A percentile compares a stretch with the other conserved stretches of the same genome.
Conservation (phyloP, 2,797 vertebrate genomes). For the Sebastes goodei region DNA sequence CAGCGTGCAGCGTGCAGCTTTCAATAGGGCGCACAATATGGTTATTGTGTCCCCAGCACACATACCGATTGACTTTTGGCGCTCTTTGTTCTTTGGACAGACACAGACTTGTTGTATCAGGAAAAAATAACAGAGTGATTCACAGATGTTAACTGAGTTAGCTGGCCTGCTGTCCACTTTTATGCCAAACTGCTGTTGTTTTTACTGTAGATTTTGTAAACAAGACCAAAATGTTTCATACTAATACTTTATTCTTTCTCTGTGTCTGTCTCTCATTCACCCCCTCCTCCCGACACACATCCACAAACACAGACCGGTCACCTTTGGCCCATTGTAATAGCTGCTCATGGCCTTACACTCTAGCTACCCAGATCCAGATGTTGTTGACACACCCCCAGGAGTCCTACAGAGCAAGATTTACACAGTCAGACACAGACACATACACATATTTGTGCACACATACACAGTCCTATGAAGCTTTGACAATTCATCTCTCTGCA, state of each 20-base stretch:
- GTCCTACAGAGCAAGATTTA: constrained; percentile 40
- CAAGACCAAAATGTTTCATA: neutral
- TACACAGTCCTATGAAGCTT: neutral
- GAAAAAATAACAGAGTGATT: constrained; percentile 49
- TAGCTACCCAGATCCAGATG: constrained; percentile 66
- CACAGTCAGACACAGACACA: constrained; percentile 21
- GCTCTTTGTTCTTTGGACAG: constrained; percentile 47
- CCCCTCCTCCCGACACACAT: neutral
- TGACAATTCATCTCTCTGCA: constrained; percentile 25
- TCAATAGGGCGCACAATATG: constrained; percentile 41
- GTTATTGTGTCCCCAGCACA: constrained; percentile 49
- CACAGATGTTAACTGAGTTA: constrained; percentile 24
- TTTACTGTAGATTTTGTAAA: neutral
- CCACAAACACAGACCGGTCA: constrained; percentile 28
- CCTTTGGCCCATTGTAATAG: constrained; percentile 66
- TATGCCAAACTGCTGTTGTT: neutral
- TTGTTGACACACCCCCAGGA: constrained; percentile 54
- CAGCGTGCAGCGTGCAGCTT: constrained; percentile 7
- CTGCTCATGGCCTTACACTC: constrained; percentile 51
- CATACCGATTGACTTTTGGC: constrained; percentile 43
- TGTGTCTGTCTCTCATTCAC: neutral
- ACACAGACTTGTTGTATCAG: constrained; percentile 54
- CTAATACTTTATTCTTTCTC: neutral
- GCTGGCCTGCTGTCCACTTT: neutral
- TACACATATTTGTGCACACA: neutral